Evolutionary conservation across 2,113 vertebrate genomes (phyloP).

Genomic region (Colossoma macropomum): DNA sequence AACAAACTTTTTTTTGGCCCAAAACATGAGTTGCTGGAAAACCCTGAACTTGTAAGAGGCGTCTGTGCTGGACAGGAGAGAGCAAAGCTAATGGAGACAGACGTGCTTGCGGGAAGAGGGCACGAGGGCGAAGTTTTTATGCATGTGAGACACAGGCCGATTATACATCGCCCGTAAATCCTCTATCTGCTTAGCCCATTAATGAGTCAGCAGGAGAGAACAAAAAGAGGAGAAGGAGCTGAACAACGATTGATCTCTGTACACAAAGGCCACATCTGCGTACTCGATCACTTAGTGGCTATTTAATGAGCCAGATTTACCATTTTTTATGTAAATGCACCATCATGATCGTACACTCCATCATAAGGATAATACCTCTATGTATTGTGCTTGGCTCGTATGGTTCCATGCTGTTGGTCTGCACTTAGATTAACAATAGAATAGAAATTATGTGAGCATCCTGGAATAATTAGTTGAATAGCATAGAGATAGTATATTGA

Average conservation of each 20-base stretch:
- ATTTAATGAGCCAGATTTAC: neutral
- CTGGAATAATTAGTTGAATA: neutral
- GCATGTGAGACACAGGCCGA: constrained; percentile 14
- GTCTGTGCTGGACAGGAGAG: neutral
- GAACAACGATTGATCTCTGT: constrained; percentile 25
- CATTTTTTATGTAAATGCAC: constrained; percentile 14
- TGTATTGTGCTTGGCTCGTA: neutral
- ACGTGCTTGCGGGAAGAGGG: neutral
- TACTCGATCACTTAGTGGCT: constrained; percentile 19
- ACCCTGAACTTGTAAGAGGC: neutral
- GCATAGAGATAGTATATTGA: neutral
- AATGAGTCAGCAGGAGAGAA: neutral
- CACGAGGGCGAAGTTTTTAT: constrained; percentile 1
- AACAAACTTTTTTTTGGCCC: neutral
- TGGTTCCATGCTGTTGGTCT: neutral
- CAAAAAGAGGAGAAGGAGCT: neutral
- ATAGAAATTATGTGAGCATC: neutral
- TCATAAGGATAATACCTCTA: neutral
- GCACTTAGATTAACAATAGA: neutral
- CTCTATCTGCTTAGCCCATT: constrained; percentile 18
- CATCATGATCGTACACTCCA: neutral
- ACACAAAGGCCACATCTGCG: constrained; percentile 34
- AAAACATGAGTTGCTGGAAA: neutral
- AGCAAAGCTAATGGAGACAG: neutral
- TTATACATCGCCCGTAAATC: constrained; percentile 11